These are phyloP conservation scores for Chelonia mydas DNA, from an alignment of 2,797 vertebrate genomes.

Conservation along the genomic window DNA sequence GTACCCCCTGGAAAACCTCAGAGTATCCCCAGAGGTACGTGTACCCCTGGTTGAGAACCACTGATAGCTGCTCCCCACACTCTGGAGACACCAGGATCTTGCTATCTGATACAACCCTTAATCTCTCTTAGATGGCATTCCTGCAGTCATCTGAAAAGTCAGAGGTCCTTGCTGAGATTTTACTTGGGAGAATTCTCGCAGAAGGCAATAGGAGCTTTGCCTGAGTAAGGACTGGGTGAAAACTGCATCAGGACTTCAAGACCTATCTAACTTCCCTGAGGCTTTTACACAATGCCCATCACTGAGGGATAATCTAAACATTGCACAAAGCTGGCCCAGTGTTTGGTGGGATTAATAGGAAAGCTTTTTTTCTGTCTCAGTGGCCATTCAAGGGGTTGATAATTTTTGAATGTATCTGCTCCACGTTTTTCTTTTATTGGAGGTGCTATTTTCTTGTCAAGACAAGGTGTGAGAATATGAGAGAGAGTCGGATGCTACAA, in stretches of 20 bases:
- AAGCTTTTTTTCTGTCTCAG: neutral
- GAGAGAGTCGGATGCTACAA: neutral
- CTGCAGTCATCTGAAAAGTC: neutral
- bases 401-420: neutral
- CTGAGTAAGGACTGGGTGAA: neutral
- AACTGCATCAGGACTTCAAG: neutral
- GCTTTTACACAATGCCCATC: neutral
- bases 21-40: too few relatives aligned
- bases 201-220: neutral
- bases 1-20: too few relatives aligned
- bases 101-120: neutral
- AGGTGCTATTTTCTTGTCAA: neutral
- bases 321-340: neutral
- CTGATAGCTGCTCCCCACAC: neutral
- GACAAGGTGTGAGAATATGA: neutral
- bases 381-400: neutral
- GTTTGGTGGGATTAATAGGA: neutral
- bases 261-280: neutral
- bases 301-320: fast-evolving
- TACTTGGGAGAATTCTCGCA: neutral
- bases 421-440: neutral
- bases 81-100: neutral
- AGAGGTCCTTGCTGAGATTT: neutral
- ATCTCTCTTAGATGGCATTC: neutral
- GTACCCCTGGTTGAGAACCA: too few relatives aligned